Percentiles rank a stretch among this genome's conserved stretches.
These are phyloP conservation scores for Microctonus brassicae DNA, from an alignment of 2,888 invertebrate genomes.

Conservation along the genomic window DNA sequence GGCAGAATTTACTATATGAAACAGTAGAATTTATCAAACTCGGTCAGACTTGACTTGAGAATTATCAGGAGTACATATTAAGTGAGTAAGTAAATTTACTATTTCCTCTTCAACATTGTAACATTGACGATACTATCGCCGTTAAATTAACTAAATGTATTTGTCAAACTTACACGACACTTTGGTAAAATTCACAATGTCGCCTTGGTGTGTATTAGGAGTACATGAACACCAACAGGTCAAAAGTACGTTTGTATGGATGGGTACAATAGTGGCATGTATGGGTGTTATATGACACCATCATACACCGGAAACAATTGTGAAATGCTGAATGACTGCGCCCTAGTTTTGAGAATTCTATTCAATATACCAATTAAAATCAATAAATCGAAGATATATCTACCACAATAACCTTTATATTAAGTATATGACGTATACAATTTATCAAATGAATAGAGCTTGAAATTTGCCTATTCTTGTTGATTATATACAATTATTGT, in stretches of 20 bases:
- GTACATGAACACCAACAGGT: neutral
- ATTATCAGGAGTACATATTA: conserved; percentile 18
- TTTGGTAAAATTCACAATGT: conserved; percentile 30
- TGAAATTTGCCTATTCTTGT: neutral
- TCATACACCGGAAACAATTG: neutral
- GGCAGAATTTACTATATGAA: conserved; percentile 1
- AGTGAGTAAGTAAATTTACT: neutral
- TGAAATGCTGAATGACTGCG: neutral
- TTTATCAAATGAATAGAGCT: neutral
- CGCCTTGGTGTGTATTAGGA: conserved; percentile 20
- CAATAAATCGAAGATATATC: neutral
- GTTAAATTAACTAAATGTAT: neutral
- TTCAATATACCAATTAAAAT: neutral
- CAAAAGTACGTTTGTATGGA: neutral
- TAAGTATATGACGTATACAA: neutral
- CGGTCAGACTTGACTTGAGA: conserved; percentile 20
- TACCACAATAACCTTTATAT: no score
- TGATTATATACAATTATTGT: neutral
- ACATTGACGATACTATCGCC: conserved; percentile 7
- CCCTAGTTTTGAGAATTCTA: neutral
- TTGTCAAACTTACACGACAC: conserved; percentile 8
- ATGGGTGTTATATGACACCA: neutral
- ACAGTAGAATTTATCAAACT: conserved; percentile 30
- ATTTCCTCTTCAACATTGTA: neutral
- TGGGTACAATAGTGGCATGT: neutral